Base-by-base conservation (phyloP, 2,797 vertebrate species). In the Sebastes vulpes region DNA sequence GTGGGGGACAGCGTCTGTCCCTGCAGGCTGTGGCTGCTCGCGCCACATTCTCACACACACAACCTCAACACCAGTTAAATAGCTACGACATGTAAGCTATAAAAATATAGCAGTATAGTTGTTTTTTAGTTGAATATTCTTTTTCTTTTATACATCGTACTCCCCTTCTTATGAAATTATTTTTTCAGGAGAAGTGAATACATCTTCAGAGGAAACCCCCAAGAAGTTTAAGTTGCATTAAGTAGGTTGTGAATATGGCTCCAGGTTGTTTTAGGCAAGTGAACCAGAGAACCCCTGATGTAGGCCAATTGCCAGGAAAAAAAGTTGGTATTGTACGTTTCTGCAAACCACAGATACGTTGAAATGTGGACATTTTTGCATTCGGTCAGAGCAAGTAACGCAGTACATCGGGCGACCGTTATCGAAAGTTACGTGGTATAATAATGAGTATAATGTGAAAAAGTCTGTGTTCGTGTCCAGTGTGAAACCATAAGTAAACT, bases 1-100 rank as follows among this genome's bases (percentile, higher is more conserved):
- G 38, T 58, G 38, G 29, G 52, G 42, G 71, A 57, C 63, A 54
- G n/a, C 6, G 31, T 64, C 32, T 65, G 59, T 69, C 73, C 70
- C 69, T 28, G 35, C 23, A 74, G 74, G 60, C 56, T 38, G 29
- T 20, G 29, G 6, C n/a, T 73, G n/a, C 56, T 66, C 1, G 5
- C 9, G 16, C 59, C n/a, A 8, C 38, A 23, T 18, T 42, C 11
- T 42, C 11, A 50, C 25, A 29, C 25, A 29, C 32, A 38, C 12
- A 46, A 38, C 38, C 38, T 42, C 38, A 42, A 42, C 38, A 42
- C 38, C 35, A 63, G 26, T 31, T 48, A 42, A n/a, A n/a, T 59
- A 31, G n/a, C 18, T 48, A n/a, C 31, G 54, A n/a, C 31, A 64
- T 52, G 20, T 53, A 9, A 26, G 6, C 3, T 25, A 8, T 12